Evolutionary conservation across 2,797 vertebrate genomes (phyloP).

Genomic region (Cirrhinus molitorella): DNA sequence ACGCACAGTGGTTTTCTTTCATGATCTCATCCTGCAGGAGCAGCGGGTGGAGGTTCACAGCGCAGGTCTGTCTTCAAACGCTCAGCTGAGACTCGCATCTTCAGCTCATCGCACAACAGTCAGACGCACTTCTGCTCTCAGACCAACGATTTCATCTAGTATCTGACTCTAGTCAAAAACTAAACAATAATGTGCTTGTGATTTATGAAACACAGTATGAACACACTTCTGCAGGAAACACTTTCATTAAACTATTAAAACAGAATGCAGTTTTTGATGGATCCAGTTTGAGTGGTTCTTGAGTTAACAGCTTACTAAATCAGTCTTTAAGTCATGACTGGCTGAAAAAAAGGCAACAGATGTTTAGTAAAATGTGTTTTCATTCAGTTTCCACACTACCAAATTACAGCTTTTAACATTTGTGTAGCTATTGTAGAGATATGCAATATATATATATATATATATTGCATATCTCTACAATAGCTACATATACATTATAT

Average conservation of each 20-base stretch:
- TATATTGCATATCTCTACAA: too few species aligned
- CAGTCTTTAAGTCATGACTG: not conserved
- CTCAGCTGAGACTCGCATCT: not conserved
- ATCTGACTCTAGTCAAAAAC: not conserved
- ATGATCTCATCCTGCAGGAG: constrained; percentile 5
- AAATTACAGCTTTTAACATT: not conserved
- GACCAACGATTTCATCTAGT: not conserved
- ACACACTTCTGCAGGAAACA: too few species aligned
- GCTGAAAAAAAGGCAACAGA: not conserved
- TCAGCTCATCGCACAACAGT: too few species aligned
- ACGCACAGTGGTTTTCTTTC: constrained; percentile 17
- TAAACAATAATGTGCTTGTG: not conserved
- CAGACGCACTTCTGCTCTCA: too few species aligned
- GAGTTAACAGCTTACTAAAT: too few species aligned
- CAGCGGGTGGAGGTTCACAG: not conserved
- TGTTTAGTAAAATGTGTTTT: too few species aligned
- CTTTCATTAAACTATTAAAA: too few species aligned
- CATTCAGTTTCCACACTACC: not conserved
- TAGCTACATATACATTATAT: not conserved
- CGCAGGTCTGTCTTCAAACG: not conserved
- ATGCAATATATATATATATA: not conserved
- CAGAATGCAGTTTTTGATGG: too few species aligned
- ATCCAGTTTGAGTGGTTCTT: too few species aligned
- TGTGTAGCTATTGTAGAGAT: not conserved
- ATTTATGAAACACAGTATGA: too few species aligned